Evolutionary conservation across 1,140 invertebrate species (phyloP).

Genomic region (Drosophila murphyi): DNA sequence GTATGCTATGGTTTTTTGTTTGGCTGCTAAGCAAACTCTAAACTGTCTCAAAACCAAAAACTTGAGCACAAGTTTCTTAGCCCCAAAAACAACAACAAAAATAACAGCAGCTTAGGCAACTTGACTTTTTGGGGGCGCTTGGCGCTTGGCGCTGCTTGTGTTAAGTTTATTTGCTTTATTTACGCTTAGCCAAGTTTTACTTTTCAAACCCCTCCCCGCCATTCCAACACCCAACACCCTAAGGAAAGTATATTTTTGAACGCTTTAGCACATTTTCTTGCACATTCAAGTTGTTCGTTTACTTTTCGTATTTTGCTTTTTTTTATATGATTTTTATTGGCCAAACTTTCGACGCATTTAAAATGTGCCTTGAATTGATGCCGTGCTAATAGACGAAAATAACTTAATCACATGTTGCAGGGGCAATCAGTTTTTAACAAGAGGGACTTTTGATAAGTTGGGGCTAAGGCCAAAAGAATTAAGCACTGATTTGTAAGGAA

Average conservation of each 20-base stretch:
- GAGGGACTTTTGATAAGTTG: too few relatives aligned
- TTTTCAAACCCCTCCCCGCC: conserved; percentile 11
- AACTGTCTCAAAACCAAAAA: conserved; percentile 62
- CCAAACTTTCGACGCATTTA: conserved; percentile 61
- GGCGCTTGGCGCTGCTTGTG: conserved; percentile 20
- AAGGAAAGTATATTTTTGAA: conserved; percentile 69
- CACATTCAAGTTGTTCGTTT: conserved; percentile 34
- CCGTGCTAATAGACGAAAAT: conserved; percentile 62
- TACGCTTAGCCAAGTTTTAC: conserved; percentile 77
- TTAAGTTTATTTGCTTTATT: conserved; percentile 82
- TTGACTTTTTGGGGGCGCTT: conserved; percentile 43
- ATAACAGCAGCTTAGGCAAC: conserved; percentile 39
- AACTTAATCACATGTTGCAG: conserved; percentile 51
- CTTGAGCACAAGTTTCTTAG: conserved; percentile 74
- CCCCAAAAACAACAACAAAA: conserved; percentile 27
- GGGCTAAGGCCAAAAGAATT: neutral
- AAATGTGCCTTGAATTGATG: conserved; percentile 45
- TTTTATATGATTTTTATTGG: conserved; percentile 58
- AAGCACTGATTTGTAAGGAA: neutral
- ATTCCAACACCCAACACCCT: neutral
- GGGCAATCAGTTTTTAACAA: conserved; percentile 6
- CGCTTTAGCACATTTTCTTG: conserved; percentile 70
- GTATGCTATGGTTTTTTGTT: conserved; percentile 45
- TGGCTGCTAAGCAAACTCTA: conserved; percentile 72
- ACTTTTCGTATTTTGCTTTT: neutral